phyloP scores from a whole-genome alignment of 2,797 vertebrate genomes.

The Bradypodion ventrale region DNA sequence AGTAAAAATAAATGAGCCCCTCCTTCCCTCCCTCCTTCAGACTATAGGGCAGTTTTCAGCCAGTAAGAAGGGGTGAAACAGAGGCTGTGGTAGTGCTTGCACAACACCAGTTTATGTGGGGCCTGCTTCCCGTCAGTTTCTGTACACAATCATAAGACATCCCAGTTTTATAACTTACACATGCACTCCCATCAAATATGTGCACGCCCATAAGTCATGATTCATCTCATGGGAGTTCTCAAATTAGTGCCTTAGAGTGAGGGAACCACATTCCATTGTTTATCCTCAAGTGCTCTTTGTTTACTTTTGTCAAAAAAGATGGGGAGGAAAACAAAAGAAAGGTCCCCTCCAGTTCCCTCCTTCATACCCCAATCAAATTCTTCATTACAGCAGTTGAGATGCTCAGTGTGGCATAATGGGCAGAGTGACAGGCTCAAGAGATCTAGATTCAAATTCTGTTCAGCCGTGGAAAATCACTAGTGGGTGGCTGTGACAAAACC shows the following conservation, averaged over 20 bases:
- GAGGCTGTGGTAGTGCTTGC: neutral
- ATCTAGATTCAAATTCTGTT: no score
- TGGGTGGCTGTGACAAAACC: no score
- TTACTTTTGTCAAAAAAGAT: neutral
- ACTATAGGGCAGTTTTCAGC: neutral
- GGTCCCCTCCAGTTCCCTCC: neutral
- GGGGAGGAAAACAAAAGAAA: neutral
- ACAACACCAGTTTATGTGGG: accelerated
- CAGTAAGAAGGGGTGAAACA: constrained; percentile 10
- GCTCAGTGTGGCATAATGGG: no score
- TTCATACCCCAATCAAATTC: neutral
- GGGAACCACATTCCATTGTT: constrained; percentile 2
- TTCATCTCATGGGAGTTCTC: constrained; percentile 3
- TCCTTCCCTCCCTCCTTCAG: constrained; percentile 10
- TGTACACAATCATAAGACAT: constrained; percentile 24
- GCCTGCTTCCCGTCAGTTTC: constrained; percentile 21
- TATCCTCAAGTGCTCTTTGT: neutral
- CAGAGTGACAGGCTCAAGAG: no score
- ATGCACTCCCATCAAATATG: constrained; percentile 13
- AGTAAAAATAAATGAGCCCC: neutral
- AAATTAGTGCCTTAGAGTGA: constrained; percentile 10
- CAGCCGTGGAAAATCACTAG: no score
- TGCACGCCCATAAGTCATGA: constrained; percentile 20
- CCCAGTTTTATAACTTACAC: constrained; percentile 23
- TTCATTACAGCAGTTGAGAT: neutral